These are phyloP conservation scores for Spea multiplicata DNA, from an alignment of 2,113 vertebrate genomes.

Conservation along the genomic window DNA sequence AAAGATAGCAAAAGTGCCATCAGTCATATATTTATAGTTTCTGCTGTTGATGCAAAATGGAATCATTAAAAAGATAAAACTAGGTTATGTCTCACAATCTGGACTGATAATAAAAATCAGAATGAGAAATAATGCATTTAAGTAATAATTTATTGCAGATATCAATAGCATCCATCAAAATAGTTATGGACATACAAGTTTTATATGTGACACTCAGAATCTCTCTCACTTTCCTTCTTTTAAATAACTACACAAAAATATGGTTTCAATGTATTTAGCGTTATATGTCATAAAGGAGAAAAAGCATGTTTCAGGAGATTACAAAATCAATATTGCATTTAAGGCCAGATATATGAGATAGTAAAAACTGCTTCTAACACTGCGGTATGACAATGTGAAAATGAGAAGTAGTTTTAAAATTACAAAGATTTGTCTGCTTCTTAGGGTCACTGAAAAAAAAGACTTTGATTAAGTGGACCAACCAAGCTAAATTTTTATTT, in stretches of 20 bases:
- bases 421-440: slow-evolving; percentile 3
- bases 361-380: slow-evolving; percentile 9
- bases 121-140: slow-evolving; percentile 61
- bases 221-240: slow-evolving; percentile 50
- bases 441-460: slow-evolving; percentile 16
- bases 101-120: slow-evolving; percentile 71
- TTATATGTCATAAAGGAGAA: slow-evolving; percentile 38
- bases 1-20: slow-evolving; percentile 57
- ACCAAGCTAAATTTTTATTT: slow-evolving; percentile 22
- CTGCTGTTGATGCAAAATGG: slow-evolving; percentile 68
- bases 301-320: slow-evolving; percentile 37
- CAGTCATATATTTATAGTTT: slow-evolving; percentile 72
- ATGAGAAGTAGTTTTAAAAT: slow-evolving; percentile 22
- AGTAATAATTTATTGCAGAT: slow-evolving; percentile 72
- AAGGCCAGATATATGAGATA: slow-evolving; percentile 38
- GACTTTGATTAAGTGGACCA: no score
- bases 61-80: slow-evolving; percentile 75
- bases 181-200: slow-evolving; percentile 56
- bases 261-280: slow-evolving; percentile 38
- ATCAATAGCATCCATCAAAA: slow-evolving; percentile 52
- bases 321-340: slow-evolving; percentile 45
- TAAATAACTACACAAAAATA: slow-evolving; percentile 41
- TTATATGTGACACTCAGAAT: slow-evolving; percentile 50
- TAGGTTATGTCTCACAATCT: slow-evolving; percentile 72
- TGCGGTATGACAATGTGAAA: slow-evolving; percentile 15